Conservation (phyloP, 1,140 invertebrate species). For the Dolichoris vasculosae region DNA sequence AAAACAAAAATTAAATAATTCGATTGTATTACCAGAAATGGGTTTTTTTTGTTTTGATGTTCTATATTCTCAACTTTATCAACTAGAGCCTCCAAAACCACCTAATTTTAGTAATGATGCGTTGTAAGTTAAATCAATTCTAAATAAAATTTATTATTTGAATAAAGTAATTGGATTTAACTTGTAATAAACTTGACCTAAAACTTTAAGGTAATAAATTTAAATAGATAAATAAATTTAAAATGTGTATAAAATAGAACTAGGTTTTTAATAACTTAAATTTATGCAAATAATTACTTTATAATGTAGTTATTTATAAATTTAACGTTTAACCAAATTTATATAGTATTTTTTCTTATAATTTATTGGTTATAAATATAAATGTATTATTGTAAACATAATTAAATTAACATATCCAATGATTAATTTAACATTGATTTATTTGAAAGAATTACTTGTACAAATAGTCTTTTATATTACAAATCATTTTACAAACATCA, state of each 20-base stretch:
- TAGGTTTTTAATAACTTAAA: too few species aligned
- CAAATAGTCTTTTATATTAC: too few species aligned
- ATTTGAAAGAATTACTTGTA: too few species aligned
- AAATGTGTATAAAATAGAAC: neutral
- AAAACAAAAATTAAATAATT: conserved; percentile 90
- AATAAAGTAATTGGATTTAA: neutral
- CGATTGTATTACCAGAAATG: conserved; percentile 94
- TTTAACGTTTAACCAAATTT: too few species aligned
- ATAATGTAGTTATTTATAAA: too few species aligned
- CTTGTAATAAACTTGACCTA: too few species aligned
- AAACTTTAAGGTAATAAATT: neutral
- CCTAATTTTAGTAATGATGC: conserved; percentile 95
- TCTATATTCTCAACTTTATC: conserved; percentile 94
- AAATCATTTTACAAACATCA: too few species aligned
- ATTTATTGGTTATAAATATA: too few species aligned
- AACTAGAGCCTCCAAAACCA: conserved; percentile 90
- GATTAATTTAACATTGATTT: too few species aligned
- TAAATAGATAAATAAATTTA: neutral
- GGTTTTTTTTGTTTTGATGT: conserved; percentile 99
- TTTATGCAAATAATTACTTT: neutral
- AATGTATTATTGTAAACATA: too few species aligned
- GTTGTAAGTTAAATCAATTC: conserved; percentile 84
- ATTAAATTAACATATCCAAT: too few species aligned
- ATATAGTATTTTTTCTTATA: too few species aligned
- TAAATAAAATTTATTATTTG: neutral